phyloP scores from a whole-genome alignment of 2,113 vertebrate species.

The Alligator sinensis region DNA sequence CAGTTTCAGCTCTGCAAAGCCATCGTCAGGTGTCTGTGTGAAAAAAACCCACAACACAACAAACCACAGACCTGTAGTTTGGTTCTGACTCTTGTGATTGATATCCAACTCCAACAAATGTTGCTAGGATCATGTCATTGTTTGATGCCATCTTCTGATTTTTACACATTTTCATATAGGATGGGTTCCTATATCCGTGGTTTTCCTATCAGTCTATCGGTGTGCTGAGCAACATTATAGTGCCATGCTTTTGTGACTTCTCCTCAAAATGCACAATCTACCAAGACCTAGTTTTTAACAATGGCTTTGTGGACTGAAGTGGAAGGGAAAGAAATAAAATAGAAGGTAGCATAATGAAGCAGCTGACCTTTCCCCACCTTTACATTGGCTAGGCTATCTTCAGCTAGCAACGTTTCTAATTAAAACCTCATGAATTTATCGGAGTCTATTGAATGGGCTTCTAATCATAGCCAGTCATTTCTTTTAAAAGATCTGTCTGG shows the following conservation, averaged over 20 bases:
- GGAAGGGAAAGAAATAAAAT: background rate
- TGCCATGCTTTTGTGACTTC: no score
- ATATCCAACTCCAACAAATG: no score
- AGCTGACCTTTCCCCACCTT: background rate
- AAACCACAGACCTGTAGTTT: no score
- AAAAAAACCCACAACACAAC: background rate
- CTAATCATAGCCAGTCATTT: background rate
- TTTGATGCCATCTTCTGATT: no score
- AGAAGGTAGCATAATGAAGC: background rate
- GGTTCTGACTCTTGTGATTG: background rate
- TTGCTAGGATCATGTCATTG: no score
- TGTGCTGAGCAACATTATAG: no score
- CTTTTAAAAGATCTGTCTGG: background rate
- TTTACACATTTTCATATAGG: background rate
- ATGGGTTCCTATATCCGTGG: no score
- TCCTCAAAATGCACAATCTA: background rate
- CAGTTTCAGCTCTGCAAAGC: background rate
- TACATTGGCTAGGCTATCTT: background rate
- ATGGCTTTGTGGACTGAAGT: background rate
- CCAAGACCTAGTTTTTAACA: background rate
- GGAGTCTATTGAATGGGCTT: background rate
- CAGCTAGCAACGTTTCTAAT: background rate
- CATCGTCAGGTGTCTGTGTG: background rate
- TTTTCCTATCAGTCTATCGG: background rate
- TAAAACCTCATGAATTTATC: constrained; percentile 8